Conservation (phyloP, 2,113 vertebrate species). For the Acrocephalus arundinaceus region DNA sequence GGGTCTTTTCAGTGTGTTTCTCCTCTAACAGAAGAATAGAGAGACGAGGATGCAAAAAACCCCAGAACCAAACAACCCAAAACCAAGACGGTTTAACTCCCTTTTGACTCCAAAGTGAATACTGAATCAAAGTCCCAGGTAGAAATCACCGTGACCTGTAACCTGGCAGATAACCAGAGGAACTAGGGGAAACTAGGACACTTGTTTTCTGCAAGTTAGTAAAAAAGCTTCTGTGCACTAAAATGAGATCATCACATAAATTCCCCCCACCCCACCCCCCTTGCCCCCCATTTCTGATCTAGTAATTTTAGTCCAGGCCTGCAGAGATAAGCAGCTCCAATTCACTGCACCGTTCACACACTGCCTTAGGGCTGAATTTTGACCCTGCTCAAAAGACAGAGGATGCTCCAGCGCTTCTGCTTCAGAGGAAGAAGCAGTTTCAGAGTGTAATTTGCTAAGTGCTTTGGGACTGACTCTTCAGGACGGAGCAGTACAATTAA, state of each 20-base stretch:
- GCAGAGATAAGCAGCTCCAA: constrained; percentile 37
- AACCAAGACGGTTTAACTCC: background rate
- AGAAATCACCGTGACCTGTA: background rate
- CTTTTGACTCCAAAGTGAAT: background rate
- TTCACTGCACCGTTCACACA: constrained; percentile 22
- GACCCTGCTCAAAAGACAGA: constrained; percentile 46
- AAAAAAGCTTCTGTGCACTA: background rate
- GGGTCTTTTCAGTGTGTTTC: background rate
- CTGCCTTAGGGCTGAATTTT: constrained; percentile 54
- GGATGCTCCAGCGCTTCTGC: constrained; percentile 32
- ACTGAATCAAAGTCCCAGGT: background rate
- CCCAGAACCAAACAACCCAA: background rate
- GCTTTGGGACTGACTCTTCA: constrained; percentile 60
- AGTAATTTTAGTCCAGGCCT: constrained; percentile 40
- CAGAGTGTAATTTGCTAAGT: constrained; percentile 63
- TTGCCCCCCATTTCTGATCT: constrained; percentile 13
- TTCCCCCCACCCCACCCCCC: background rate
- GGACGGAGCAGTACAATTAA: constrained; percentile 13
- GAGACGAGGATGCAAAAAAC: background rate
- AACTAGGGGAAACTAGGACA: background rate
- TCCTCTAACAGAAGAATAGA: background rate
- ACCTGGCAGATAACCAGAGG: background rate
- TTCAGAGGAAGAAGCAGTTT: constrained; percentile 50
- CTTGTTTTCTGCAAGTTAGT: constrained; percentile 30
- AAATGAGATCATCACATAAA: constrained; percentile 14